Evolutionary conservation across 2,113 vertebrate genomes (phyloP).

Genomic region (Leptodactylus fuscus): DNA sequence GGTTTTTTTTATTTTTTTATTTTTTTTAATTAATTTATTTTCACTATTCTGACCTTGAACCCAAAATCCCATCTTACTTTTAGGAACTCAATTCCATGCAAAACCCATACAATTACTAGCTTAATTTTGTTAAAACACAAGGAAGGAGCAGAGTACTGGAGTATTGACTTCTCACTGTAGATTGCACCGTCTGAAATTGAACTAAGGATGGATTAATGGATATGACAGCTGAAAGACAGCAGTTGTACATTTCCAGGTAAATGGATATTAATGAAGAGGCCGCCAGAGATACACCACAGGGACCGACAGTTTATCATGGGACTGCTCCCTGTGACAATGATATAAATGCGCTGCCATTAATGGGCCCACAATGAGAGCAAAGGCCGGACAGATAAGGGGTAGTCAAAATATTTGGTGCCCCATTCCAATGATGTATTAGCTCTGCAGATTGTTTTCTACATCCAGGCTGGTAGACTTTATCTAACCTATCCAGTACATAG

Average conservation of each 20-base stretch:
- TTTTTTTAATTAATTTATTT: too few species aligned
- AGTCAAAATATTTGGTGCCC: neutral
- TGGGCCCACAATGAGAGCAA: neutral
- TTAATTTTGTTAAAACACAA: neutral
- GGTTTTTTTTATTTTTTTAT: too few species aligned
- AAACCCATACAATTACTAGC: neutral
- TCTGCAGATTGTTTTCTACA: neutral
- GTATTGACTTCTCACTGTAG: neutral
- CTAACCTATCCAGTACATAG: neutral
- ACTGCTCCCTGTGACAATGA: conserved; percentile 33
- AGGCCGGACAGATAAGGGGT: neutral
- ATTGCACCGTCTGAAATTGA: neutral
- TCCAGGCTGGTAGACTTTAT: neutral
- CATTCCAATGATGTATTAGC: neutral
- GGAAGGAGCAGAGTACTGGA: neutral
- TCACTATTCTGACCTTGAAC: too few species aligned
- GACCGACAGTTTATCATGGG: conserved; percentile 16
- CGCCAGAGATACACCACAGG: neutral
- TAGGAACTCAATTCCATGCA: too few species aligned
- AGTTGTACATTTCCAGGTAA: conserved; percentile 3
- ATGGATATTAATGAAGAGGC: conserved; percentile 42
- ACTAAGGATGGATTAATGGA: neutral
- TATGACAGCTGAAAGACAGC: conserved; percentile 10
- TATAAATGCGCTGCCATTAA: conserved; percentile 20
- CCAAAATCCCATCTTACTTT: too few species aligned